Evolutionary conservation across 2,888 invertebrate species (phyloP).

Genomic region (Apamea monoglypha): DNA sequence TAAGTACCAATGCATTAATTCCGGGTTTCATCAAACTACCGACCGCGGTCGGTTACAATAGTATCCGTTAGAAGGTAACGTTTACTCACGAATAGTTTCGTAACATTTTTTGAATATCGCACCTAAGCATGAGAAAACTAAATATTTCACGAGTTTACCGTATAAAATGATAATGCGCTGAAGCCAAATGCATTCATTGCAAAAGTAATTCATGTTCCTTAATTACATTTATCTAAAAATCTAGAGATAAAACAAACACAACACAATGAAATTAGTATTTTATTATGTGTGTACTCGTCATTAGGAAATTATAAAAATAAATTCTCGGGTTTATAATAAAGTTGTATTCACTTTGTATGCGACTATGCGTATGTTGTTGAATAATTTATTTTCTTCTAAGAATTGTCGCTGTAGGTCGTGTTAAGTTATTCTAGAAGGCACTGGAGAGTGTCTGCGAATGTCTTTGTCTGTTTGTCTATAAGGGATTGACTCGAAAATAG

Average conservation of each 20-base stretch:
- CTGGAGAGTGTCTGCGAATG: conserved; percentile 49
- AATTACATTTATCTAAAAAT: conserved; percentile 54
- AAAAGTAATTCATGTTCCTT: conserved; percentile 41
- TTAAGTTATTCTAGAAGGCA: conserved; percentile 50
- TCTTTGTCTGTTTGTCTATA: conserved; percentile 43
- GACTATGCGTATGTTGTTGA: conserved; percentile 35
- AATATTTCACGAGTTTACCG: conserved; percentile 34
- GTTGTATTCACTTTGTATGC: conserved; percentile 54
- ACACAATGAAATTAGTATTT: conserved; percentile 48
- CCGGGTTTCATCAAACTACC: neutral
- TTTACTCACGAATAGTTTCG: conserved; percentile 4
- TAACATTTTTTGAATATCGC: neutral
- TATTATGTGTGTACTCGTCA: conserved; percentile 48
- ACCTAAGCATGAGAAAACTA: conserved; percentile 13
- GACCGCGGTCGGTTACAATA: neutral
- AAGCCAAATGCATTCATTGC: conserved; percentile 33
- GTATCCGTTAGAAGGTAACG: neutral
- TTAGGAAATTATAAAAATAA: conserved; percentile 54
- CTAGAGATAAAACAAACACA: conserved; percentile 39
- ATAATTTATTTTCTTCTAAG: conserved; percentile 60
- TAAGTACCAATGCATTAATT: neutral
- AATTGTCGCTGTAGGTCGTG: conserved; percentile 56
- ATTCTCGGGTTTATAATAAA: conserved; percentile 36
- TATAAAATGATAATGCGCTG: conserved; percentile 27
- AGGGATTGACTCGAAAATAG: conserved; percentile 31